A percentile compares a stretch with the other conserved stretches of the same genome.
phyloP scores from a whole-genome alignment of 1,140 invertebrate genomes.

The Nylanderia fulva region DNA sequence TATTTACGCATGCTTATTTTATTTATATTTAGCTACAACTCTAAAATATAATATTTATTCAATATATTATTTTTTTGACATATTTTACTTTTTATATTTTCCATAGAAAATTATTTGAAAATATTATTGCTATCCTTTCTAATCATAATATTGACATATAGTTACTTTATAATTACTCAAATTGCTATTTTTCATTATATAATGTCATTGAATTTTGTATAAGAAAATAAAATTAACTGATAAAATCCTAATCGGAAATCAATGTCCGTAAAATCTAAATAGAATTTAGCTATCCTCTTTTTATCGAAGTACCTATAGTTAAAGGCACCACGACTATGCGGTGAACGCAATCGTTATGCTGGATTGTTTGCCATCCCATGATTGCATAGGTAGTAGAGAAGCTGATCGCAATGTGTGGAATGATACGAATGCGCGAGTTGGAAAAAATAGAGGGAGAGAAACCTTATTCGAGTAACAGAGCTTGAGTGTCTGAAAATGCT shows the following conservation, averaged over 20 bases:
- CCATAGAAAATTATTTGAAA: not conserved
- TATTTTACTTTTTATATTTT: not conserved
- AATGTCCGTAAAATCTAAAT: not conserved
- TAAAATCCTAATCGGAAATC: not conserved
- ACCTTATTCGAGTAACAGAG: constrained; percentile 46
- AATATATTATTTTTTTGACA: not conserved
- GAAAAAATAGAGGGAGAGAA: constrained; percentile 33
- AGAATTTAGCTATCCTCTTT: not conserved
- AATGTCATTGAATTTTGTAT: not conserved
- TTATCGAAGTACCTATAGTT: not conserved
- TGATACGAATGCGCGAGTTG: constrained; percentile 11
- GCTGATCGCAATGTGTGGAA: constrained; percentile 21
- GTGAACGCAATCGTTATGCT: not conserved
- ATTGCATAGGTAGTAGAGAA: not conserved
- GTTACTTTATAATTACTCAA: not conserved
- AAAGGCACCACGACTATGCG: not conserved
- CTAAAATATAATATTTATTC: not conserved
- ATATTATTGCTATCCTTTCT: not conserved
- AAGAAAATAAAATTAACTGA: not conserved
- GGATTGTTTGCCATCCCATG: not conserved
- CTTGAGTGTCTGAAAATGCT: constrained; percentile 67
- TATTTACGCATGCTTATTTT: too few relatives aligned
- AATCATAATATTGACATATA: not conserved
- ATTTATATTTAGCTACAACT: not conserved
- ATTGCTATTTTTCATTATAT: not conserved